These are phyloP conservation scores for Nasonia oneida DNA, from an alignment of 2,888 invertebrate genomes.

Conservation along the genomic window DNA sequence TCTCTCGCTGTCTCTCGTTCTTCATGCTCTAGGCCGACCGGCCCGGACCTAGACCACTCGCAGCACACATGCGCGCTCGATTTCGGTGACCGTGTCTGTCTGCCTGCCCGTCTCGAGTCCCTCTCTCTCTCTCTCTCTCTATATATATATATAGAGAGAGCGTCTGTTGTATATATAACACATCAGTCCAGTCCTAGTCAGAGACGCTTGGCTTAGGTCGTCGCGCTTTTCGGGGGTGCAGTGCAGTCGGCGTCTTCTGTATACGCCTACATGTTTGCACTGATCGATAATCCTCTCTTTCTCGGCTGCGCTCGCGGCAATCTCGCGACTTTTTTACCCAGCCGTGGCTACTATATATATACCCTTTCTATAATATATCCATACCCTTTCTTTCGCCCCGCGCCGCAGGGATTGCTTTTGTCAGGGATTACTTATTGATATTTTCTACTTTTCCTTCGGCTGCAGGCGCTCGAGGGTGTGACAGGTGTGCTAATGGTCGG, in stretches of 20 bases:
- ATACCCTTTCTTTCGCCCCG: not conserved
- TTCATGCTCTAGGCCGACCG: constrained; percentile 9
- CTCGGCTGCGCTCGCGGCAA: not conserved
- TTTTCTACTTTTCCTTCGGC: not conserved
- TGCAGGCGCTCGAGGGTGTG: not conserved
- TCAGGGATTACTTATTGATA: not conserved
- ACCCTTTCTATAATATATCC: no score
- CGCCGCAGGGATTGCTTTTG: not conserved
- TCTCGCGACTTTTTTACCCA: not conserved
- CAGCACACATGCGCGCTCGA: not conserved
- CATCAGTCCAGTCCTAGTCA: not conserved
- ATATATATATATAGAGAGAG: no score
- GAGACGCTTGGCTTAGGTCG: constrained; percentile 18
- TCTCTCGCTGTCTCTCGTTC: not conserved
- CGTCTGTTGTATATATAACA: not conserved
- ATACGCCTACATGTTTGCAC: not conserved
- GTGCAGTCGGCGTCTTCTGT: not conserved
- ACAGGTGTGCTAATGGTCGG: not conserved
- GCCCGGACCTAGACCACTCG: constrained; percentile 37
- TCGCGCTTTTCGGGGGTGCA: constrained; percentile 37
- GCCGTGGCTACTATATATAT: not conserved
- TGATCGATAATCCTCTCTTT: constrained; percentile 44
- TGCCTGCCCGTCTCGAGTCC: not conserved
- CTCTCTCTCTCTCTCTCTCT: not conserved
- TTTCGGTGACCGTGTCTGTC: not conserved